Conservation (phyloP, 2,113 vertebrate genomes). For the Heterotilapia buettikoferi region DNA sequence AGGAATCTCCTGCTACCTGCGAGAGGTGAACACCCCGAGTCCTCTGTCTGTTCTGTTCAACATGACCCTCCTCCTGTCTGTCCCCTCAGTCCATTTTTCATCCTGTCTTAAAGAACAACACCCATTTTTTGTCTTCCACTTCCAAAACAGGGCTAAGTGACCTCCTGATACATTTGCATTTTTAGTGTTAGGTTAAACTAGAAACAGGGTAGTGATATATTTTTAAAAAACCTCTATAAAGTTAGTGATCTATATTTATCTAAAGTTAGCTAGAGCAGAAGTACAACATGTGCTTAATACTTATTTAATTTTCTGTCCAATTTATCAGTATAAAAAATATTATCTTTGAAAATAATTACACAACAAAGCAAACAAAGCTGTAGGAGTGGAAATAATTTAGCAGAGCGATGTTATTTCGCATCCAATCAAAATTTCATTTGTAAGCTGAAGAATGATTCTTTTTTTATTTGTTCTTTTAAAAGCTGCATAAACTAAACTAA, state of each 20-base stretch:
- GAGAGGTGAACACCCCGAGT: constrained; percentile 73
- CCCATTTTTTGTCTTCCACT: background rate
- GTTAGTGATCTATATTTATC: background rate
- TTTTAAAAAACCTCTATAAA: background rate
- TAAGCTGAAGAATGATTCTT: background rate
- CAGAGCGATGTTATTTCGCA: background rate
- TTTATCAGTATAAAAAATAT: background rate
- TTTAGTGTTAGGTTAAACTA: background rate
- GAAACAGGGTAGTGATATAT: background rate
- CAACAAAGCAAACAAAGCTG: background rate
- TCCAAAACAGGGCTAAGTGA: background rate
- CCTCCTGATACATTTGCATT: background rate
- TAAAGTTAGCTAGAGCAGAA: background rate
- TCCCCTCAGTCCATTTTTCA: background rate
- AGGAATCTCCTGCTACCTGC: constrained; percentile 88
- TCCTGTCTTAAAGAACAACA: background rate
- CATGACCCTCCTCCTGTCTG: background rate
- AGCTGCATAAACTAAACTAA: background rate
- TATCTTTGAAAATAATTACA: background rate
- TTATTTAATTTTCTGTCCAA: background rate
- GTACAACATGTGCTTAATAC: background rate
- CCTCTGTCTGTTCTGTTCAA: background rate
- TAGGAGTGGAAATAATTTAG: background rate
- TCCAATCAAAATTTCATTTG: background rate
- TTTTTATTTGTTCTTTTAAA: background rate